phyloP scores from a whole-genome alignment of 2,888 invertebrate genomes.

The Bhutanitis thaidina region DNA sequence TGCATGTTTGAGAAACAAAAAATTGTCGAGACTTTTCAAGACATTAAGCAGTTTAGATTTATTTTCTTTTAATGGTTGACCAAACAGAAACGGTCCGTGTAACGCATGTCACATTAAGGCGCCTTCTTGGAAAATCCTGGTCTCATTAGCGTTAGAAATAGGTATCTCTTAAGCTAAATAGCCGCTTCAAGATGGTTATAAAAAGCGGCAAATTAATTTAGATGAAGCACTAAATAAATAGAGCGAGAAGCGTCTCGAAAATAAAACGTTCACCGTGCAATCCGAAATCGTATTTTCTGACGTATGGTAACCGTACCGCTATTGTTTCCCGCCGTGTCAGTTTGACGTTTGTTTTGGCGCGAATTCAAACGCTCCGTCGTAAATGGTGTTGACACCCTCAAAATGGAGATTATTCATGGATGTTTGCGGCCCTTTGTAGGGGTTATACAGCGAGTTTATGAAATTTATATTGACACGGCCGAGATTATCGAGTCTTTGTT shows the following conservation, averaged over 20 bases:
- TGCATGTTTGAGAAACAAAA: too few species aligned
- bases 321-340: conserved; percentile 52
- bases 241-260: background rate
- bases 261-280: background rate
- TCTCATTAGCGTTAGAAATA: too few species aligned
- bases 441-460: conserved; percentile 67
- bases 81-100: too few species aligned
- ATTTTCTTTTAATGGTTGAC: too few species aligned
- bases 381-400: conserved; percentile 73
- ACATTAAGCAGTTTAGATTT: too few species aligned
- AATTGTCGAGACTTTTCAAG: too few species aligned
- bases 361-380: conserved; percentile 45
- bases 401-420: conserved; percentile 76
- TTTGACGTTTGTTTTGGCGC: conserved; percentile 64
- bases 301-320: conserved; percentile 34
- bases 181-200: too few species aligned
- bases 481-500: conserved; percentile 72
- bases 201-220: too few species aligned
- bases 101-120: too few species aligned
- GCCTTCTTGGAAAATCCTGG: too few species aligned
- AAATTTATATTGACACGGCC: conserved; percentile 74
- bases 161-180: too few species aligned
- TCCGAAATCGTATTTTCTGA: background rate
- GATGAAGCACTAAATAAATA: too few species aligned
- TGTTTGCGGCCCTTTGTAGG: conserved; percentile 68